Evolutionary conservation across 37 sponge, comb jelly and placozoan genomes (phyloP).

Genomic region (Aplysina aerophoba): DNA sequence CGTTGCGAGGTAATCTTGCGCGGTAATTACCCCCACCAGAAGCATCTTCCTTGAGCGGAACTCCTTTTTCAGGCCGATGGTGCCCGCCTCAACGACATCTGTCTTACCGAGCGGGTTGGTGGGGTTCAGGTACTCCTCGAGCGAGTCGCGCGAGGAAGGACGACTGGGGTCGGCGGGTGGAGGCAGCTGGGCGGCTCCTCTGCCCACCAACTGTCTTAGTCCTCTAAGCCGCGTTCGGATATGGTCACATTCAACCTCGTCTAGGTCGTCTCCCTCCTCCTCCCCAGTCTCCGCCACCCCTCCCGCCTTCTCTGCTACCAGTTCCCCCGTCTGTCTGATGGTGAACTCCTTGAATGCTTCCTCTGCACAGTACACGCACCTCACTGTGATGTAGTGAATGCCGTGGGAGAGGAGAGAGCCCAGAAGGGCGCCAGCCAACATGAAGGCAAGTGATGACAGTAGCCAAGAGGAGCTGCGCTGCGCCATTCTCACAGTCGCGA

Average conservation of each 20-base stretch:
- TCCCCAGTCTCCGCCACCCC: too few species aligned
- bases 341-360: background rate
- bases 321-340: too few species aligned
- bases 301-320: too few species aligned
- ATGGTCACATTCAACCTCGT: background rate
- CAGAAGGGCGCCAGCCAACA: background rate
- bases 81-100: conserved; percentile 2
- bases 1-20: conserved; percentile 59
- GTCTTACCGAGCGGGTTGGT: conserved; percentile 9
- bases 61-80: conserved; percentile 42
- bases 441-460: background rate
- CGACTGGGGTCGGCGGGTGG: conserved; percentile 7
- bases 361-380: background rate
- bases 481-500: too few species aligned
- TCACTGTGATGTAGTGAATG: background rate
- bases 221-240: background rate
- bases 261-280: background rate
- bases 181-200: background rate
- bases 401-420: conserved; percentile 11
- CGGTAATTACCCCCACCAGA: conserved; percentile 67
- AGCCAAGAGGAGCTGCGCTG: background rate
- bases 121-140: conserved; percentile 22
- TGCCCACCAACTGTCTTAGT: background rate
- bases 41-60: conserved; percentile 50
- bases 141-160: conserved; percentile 5